These are phyloP conservation scores for Aspidiotus rigidus DNA, from an alignment of 2,888 invertebrate genomes.

Conservation along the genomic window DNA sequence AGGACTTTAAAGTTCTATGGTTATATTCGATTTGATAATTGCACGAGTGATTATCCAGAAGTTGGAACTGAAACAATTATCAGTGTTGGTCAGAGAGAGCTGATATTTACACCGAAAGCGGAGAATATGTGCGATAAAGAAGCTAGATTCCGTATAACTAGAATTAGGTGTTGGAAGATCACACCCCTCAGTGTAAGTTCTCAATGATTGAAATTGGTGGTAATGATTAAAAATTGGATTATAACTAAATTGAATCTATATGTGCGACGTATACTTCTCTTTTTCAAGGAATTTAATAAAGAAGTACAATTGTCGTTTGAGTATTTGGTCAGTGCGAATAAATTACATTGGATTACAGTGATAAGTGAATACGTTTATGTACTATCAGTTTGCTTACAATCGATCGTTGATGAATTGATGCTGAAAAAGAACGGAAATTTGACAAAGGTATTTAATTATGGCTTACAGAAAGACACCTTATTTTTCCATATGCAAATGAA, in stretches of 20 bases:
- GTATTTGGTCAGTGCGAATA: conserved; percentile 84
- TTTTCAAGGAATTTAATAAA: conserved; percentile 18
- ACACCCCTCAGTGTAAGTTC: conserved; percentile 65
- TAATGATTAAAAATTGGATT: too few species aligned
- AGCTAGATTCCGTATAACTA: conserved; percentile 71
- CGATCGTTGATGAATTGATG: conserved; percentile 88
- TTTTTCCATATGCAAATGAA: too few species aligned
- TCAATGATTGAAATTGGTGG: not conserved
- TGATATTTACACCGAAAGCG: conserved; percentile 58
- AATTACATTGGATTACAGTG: conserved; percentile 87
- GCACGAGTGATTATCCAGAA: conserved; percentile 66
- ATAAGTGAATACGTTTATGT: conserved; percentile 85
- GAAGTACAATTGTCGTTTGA: conserved; percentile 80
- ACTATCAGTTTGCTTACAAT: conserved; percentile 87
- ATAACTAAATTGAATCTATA: too few species aligned
- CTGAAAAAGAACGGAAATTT: conserved; percentile 56
- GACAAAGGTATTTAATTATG: too few species aligned
- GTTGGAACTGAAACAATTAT: conserved; percentile 59
- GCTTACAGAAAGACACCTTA: too few species aligned
- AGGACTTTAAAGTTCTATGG: conserved; percentile 81
- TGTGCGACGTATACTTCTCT: too few species aligned
- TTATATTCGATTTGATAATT: conserved; percentile 68
- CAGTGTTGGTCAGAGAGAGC: conserved; percentile 75
- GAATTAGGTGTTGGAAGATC: conserved; percentile 96
- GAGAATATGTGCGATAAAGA: conserved; percentile 60